Conservation (phyloP, 2,888 invertebrate species). For the Ischnura elegans region DNA sequence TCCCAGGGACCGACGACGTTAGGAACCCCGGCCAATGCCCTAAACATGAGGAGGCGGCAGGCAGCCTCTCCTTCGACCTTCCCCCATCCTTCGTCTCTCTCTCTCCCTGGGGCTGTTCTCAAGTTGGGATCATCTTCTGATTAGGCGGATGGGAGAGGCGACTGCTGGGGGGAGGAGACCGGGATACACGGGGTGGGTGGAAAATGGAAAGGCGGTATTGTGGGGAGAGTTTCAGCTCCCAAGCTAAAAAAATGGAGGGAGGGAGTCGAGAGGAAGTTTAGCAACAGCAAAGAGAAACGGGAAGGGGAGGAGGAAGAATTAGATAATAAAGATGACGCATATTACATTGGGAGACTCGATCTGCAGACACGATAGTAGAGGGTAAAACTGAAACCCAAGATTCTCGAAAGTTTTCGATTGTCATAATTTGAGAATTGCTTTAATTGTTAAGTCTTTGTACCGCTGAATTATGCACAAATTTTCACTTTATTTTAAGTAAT, state of each 20-base stretch:
- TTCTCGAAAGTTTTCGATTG: no score
- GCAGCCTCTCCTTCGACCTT: neutral
- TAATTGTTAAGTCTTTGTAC: no score
- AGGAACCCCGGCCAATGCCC: neutral
- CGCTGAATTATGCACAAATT: no score
- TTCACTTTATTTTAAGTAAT: no score
- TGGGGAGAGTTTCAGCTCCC: neutral
- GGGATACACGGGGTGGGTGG: neutral
- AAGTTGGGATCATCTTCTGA: slow-evolving; percentile 53
- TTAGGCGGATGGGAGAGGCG: slow-evolving; percentile 44
- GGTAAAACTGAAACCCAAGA: no score
- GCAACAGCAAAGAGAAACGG: neutral
- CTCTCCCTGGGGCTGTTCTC: slow-evolving; percentile 20
- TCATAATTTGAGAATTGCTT: no score
- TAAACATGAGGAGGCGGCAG: no score
- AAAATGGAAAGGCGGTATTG: neutral
- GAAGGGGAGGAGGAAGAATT: neutral
- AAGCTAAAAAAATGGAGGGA: neutral
- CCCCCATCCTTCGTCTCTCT: neutral
- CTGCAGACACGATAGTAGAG: no score
- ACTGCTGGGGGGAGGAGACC: neutral
- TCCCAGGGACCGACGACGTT: neutral
- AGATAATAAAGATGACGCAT: neutral
- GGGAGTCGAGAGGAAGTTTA: neutral
- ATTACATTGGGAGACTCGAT: neutral